Base-by-base conservation (phyloP, 2,888 invertebrate species). In the Camponotus fellah region DNA sequence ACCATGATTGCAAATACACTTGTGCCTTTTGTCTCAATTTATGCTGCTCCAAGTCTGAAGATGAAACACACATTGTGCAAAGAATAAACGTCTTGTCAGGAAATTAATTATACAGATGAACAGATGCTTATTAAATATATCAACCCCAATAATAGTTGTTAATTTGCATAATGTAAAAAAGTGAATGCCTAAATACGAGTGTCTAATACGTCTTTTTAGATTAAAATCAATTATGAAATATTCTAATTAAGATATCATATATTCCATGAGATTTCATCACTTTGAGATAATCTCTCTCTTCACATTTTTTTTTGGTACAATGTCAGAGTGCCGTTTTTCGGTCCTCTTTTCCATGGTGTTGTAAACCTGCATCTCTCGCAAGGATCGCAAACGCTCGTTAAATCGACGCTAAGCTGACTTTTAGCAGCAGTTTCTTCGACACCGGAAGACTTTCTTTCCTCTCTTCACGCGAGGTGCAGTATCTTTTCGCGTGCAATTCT, bases 211-310 rank as follows among this genome's bases (percentile, higher is more conserved):
- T 46, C 43, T 46, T 46, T 76, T 53, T 53, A 17, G 37, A 76
- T 17, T 12, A 12, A 68, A 76, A 53, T 26, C 17, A 37, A 49
- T 66, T 53, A 8, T 34, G 17, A 76, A 66, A 76, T 66, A 77
- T 88, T 88, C 82, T 86, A 86, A 85, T 83, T 88, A 66, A 77
- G 80, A 84, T 49, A 49, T 86, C 76, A 71, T 60, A 66, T 77
- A 60, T 60, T 43, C 53, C 32, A 34, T 10, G 21, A 56, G 10
- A 71, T 21, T 71, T 60, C 58, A 58, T 21, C 71, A 34, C 43
- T 60, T 58, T 6, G 58, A 32, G 17, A 46, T 26, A 34, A 53
- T 65, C 43, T 53, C 21, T 37, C 49, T 49, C 46, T 46, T 17
- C 12, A 37, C 46, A 49, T 6, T 58, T 3, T 49, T 49, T 46